Evolutionary conservation across 2,888 invertebrate genomes (phyloP).

Genomic region (Archips crataeganus): DNA sequence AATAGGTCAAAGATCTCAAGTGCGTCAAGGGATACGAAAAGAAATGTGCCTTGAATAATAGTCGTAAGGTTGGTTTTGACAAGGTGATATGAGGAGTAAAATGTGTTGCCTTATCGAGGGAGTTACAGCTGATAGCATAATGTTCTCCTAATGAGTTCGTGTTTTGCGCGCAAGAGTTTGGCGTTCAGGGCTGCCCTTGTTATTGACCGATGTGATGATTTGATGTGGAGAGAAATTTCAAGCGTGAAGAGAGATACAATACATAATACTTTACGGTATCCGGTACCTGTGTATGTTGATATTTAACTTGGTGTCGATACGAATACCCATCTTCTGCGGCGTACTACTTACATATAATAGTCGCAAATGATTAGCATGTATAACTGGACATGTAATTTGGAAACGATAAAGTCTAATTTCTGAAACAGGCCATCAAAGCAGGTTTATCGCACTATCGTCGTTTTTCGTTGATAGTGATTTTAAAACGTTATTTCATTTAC

Average conservation of each 20-base stretch:
- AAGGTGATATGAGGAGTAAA: slow-evolving; percentile 13
- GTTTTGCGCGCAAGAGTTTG: slow-evolving; percentile 49
- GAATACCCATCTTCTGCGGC: neutral
- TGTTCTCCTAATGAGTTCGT: slow-evolving; percentile 55
- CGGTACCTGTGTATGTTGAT: neutral
- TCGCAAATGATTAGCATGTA: too few relatives aligned
- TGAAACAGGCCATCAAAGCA: too few relatives aligned
- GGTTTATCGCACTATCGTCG: too few relatives aligned
- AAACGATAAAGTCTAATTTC: too few relatives aligned
- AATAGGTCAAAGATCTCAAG: slow-evolving; percentile 24
- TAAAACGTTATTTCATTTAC: neutral
- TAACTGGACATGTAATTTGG: too few relatives aligned
- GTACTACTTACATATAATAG: neutral
- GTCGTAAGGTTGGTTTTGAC: slow-evolving; percentile 12
- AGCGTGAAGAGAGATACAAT: neutral
- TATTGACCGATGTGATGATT: slow-evolving; percentile 20
- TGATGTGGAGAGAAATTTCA: neutral
- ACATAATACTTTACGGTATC: neutral
- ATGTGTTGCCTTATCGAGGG: slow-evolving; percentile 45
- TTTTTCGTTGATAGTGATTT: too few relatives aligned
- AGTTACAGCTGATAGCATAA: slow-evolving; percentile 53
- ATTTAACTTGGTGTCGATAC: neutral
- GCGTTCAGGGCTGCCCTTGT: slow-evolving; percentile 40
- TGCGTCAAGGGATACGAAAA: neutral
- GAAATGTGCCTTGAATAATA: neutral